Evolutionary conservation across 2,888 invertebrate species (phyloP).

Genomic region (Notocelia uddmanniana): DNA sequence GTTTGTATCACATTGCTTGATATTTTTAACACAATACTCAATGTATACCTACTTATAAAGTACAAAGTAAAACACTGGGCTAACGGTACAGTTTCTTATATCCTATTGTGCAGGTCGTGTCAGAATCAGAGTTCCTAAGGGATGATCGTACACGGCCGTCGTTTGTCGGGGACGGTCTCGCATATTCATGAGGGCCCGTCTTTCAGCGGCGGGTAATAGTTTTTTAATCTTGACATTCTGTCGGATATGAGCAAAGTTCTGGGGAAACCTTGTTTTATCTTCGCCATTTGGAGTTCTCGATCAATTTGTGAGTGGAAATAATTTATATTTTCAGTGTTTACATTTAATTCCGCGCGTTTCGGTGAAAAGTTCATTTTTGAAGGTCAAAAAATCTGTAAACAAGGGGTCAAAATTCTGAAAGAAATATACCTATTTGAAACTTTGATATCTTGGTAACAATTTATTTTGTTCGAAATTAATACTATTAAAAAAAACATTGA

Average conservation of each 20-base stretch:
- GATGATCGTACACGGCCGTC: conserved; percentile 33
- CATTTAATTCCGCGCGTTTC: too few relatives aligned
- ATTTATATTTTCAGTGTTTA: background rate
- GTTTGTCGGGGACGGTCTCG: conserved; percentile 48
- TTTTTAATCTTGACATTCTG: conserved; percentile 40
- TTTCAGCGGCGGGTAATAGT: conserved; percentile 42
- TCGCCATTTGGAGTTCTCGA: background rate
- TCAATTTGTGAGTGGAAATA: background rate
- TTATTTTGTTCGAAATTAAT: too few relatives aligned
- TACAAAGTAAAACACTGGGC: too few relatives aligned
- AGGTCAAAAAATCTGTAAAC: too few relatives aligned
- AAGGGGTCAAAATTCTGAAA: too few relatives aligned
- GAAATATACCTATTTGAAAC: too few relatives aligned
- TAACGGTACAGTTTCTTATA: background rate
- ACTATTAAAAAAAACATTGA: too few relatives aligned
- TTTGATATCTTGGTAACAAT: too few relatives aligned
- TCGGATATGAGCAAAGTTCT: conserved; percentile 25
- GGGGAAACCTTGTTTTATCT: background rate
- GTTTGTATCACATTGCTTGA: too few relatives aligned
- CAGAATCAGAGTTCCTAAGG: conserved; percentile 26
- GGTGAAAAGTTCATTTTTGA: too few relatives aligned
- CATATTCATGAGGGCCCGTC: conserved; percentile 59
- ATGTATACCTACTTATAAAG: too few relatives aligned
- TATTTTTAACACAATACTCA: too few relatives aligned
- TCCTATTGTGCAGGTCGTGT: background rate